Evolutionary conservation across 2,888 invertebrate genomes (phyloP).

Genomic region (Drosophila peninsularis): DNA sequence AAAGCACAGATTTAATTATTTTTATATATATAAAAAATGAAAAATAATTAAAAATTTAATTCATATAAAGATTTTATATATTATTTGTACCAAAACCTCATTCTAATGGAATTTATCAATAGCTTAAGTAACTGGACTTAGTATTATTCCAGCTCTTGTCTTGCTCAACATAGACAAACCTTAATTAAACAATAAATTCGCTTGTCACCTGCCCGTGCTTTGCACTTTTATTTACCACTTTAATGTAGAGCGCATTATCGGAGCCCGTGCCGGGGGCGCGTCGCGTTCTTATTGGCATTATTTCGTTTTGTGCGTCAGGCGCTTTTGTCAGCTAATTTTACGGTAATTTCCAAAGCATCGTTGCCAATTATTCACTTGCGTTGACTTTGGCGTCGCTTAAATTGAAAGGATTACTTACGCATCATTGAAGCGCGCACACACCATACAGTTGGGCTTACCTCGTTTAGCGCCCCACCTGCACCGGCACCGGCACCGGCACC

Average conservation of each 20-base stretch:
- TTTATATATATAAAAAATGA: no score
- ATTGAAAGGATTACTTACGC: conserved; percentile 79
- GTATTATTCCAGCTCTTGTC: no score
- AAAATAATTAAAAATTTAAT: no score
- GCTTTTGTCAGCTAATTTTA: conserved; percentile 71
- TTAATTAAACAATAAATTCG: conserved; percentile 1
- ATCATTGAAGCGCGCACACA: conserved; percentile 61
- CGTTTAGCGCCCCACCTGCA: conserved; percentile 16
- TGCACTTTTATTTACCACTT: neutral
- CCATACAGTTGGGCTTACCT: conserved; percentile 17
- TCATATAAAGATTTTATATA: no score
- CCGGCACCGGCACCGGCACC: no score
- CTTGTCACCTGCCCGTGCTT: neutral
- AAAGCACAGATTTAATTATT: no score
- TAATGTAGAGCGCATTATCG: neutral
- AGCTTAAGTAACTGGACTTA: no score
- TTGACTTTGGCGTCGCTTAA: conserved; percentile 67
- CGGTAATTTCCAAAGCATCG: conserved; percentile 78
- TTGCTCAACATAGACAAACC: neutral
- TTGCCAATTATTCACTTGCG: conserved; percentile 77
- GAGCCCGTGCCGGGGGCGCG: neutral
- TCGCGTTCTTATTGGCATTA: conserved; percentile 6
- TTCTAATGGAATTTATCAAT: no score
- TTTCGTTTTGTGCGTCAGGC: conserved; percentile 33
- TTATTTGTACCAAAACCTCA: no score